These are phyloP conservation scores for Cynopterus brachyotis DNA, from an alignment of 2,113 vertebrate genomes.

Conservation along the genomic window DNA sequence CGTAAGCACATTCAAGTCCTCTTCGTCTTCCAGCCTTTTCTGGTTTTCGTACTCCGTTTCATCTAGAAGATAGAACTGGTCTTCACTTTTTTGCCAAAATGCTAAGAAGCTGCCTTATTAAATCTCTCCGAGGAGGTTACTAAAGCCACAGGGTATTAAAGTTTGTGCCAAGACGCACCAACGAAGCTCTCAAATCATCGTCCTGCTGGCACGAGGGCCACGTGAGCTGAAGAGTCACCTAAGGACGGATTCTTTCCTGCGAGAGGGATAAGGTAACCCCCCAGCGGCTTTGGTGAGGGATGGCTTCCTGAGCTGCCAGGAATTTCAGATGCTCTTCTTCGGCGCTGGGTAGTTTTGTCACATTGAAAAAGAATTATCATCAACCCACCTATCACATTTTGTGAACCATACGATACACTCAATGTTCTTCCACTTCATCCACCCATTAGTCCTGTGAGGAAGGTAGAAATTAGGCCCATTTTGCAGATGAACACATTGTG, in stretches of 20 bases:
- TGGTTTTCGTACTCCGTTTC: conserved; percentile 78
- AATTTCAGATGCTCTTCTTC: background rate
- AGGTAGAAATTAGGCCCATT: background rate
- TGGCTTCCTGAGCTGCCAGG: background rate
- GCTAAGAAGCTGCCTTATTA: background rate
- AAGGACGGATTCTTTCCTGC: background rate
- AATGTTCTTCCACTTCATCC: background rate
- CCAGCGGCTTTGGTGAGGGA: background rate
- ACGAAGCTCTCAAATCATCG: background rate
- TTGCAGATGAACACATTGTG: background rate
- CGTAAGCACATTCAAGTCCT: conserved; percentile 90
- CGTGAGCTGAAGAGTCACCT: background rate
- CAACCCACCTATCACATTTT: background rate
- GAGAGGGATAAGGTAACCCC: background rate
- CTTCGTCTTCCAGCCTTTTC: conserved; percentile 82
- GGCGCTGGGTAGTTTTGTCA: background rate
- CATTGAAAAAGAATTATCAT: background rate
- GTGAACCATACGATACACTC: background rate
- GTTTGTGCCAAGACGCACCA: rapidly evolving
- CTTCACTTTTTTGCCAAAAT: background rate
- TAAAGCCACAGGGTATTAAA: background rate
- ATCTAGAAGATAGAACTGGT: conserved; percentile 71
- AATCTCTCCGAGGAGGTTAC: background rate
- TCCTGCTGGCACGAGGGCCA: background rate
- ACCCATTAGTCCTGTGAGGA: background rate